Base-by-base conservation (phyloP, 2,888 invertebrate species). In the Coelopa pilipes region DNA sequence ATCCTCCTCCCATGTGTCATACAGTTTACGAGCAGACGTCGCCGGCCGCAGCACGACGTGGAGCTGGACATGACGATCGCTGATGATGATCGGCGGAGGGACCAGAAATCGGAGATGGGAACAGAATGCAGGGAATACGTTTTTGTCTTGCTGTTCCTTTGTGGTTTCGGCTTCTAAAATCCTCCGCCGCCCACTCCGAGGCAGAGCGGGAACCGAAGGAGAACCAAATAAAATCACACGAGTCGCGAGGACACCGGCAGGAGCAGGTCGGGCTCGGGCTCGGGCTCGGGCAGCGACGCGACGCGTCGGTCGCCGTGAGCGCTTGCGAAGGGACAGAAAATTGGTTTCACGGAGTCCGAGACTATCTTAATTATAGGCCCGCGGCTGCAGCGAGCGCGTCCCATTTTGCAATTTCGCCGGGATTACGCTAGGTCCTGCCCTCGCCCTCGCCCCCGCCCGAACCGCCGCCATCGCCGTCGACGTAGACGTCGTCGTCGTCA, bases 311-410 rank as follows among this genome's bases (percentile, higher is more conserved):
- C 12, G 74, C 78, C 78, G 77, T 74, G 74, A 79, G 79, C 79
- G 72, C 70, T 77, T 78, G 78, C 76, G 78, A 80, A 80, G 79
- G 78, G 80, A 80, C 80, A 80, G 80, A 80, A 80, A 79, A 80
- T 80, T 80, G 80, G 80, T 80, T 80, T 80, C 80, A 80, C 78
- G 79, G 80, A 78, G 78, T 46, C 80, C 77, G 80, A 7, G 34
- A 79, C 80, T 80, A 80, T 80, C 80, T 80, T 80, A 80, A 80
- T 80, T 80, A 80, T 79, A 79, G 78, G 78, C 80, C 80, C 75
- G 76, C 79, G 80, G 79, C 76, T 73, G 70, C 62, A 50, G 60
- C 72, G 66, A 63, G 2, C 59, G 72, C 65, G 74, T 53, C 66
- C 65, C 72, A 50, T 67, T 72, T 63, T 59, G 59, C 46, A 70